Conservation (phyloP, 1,140 invertebrate genomes). For the Drosophila truncata region DNA sequence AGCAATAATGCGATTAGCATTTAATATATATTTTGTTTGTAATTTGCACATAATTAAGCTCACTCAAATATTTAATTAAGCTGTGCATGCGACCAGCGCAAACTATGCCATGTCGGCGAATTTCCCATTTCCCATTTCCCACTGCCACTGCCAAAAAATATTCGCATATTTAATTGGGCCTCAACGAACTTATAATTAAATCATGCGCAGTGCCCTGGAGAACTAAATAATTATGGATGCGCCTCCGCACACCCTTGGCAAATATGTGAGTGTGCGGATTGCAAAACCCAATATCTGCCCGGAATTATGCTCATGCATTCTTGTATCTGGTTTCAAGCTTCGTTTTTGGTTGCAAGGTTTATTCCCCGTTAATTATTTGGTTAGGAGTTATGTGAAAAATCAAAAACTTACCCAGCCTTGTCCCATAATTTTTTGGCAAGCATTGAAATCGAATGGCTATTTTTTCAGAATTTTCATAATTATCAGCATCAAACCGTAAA, state of each 20-base stretch:
- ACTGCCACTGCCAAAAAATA: conserved; percentile 18
- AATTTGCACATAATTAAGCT: conserved; percentile 75
- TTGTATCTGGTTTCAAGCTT: conserved; percentile 20
- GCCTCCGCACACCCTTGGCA: neutral
- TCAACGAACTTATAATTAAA: conserved; percentile 53
- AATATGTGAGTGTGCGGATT: neutral
- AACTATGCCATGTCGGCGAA: conserved; percentile 42
- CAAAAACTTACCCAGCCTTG: neutral
- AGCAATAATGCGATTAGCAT: conserved; percentile 59
- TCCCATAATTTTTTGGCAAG: too few relatives aligned
- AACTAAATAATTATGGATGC: conserved; percentile 18
- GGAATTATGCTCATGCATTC: conserved; percentile 14
- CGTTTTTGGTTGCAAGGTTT: conserved; percentile 17
- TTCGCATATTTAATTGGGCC: conserved; percentile 50
- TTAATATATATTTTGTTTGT: conserved; percentile 64
- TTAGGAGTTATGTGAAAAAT: neutral
- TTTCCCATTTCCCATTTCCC: neutral
- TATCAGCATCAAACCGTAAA: too few relatives aligned
- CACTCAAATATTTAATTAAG: conserved; percentile 53
- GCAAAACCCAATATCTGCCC: conserved; percentile 16
- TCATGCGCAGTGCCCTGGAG: conserved; percentile 34
- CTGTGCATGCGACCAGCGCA: conserved; percentile 33
- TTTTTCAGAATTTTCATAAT: neutral
- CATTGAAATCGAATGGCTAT: too few relatives aligned
- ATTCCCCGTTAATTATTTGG: neutral